Evolutionary conservation across 2,888 invertebrate genomes (phyloP).

Genomic region (Acholoe squamosa): DNA sequence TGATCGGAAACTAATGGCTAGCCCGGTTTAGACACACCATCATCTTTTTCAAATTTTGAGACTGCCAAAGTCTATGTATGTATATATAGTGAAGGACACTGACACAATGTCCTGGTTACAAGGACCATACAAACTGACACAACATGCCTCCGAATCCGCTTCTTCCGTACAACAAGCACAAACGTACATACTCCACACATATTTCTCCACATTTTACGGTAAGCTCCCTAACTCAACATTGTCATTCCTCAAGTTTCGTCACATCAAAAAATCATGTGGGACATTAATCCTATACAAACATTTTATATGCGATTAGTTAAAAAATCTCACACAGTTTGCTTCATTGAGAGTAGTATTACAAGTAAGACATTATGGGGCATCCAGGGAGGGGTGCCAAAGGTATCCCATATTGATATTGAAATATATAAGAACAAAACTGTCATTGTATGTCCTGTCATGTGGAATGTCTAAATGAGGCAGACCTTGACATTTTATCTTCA

Average conservation of each 20-base stretch:
- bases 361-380: not conserved
- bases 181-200: not conserved
- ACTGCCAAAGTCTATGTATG: too few species aligned
- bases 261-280: constrained; percentile 18
- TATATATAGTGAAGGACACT: too few species aligned
- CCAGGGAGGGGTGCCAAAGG: too few species aligned
- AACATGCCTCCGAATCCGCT: too few species aligned
- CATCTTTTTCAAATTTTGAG: too few species aligned
- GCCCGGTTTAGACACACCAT: too few species aligned
- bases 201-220: not conserved
- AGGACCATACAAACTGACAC: too few species aligned
- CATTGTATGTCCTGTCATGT: not conserved
- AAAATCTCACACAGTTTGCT: not conserved
- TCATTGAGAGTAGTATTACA: not conserved
- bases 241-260: constrained; percentile 12
- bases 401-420: not conserved
- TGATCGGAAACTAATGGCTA: too few species aligned
- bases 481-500: not conserved
- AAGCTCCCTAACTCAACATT: not conserved
- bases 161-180: not conserved
- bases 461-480: not conserved
- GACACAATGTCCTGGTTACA: too few species aligned
- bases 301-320: not conserved
- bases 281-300: not conserved
- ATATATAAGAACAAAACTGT: not conserved